Base-by-base conservation (phyloP, 1,140 invertebrate species). In the Drosophila ercepeae region DNA sequence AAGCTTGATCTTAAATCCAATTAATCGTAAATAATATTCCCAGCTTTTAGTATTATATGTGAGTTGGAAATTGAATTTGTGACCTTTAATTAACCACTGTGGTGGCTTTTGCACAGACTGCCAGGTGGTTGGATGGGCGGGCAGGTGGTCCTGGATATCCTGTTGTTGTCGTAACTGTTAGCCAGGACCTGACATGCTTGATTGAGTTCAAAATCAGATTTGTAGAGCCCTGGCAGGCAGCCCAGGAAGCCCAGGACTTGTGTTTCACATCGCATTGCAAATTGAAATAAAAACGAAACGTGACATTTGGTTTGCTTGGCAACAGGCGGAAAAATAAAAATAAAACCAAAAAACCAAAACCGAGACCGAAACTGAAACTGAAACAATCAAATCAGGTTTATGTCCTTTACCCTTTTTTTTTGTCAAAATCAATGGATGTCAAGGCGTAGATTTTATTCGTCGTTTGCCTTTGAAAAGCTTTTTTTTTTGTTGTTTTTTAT, bases 131-230 rank as follows among this genome's bases (percentile, higher is more conserved):
- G 4, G 13, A 7, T 39, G 36, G 34, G 4, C 6, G n/a, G 34
- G 3, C 8, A 8, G 29, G 4, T 32, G 29, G n/a, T n/a, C n/a
- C n/a, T n/a, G 25, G 29, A 11, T 32, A 32, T 32, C 36, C 36
- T 9, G 39, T 42, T 42, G 39, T 16, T 18, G 59, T 60, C 32
- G 72, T 86, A 73, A 49, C 60, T 55, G 60, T 75, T 68, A 51
- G 74, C 54, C 55, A 36, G 32, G 42, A 29, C 64, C 69, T 44
- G 59, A 53, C 61, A 88, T 61, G 82, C 81, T 81, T 86, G 81
- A 86, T 88, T 88, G 82, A 81, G 82, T 88, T 86, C 49, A 81
- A 88, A 86, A 86, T 88, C 81, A 77, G 81, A 86, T 86, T 86
- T 88, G 81, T 65, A 68, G 51, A 65, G 58, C 42, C 39, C 36